A percentile compares a stretch with the other conserved stretches of the same genome.
Conservation (phyloP, 2,888 invertebrate genomes). For the Mesochorus sp. region DNA sequence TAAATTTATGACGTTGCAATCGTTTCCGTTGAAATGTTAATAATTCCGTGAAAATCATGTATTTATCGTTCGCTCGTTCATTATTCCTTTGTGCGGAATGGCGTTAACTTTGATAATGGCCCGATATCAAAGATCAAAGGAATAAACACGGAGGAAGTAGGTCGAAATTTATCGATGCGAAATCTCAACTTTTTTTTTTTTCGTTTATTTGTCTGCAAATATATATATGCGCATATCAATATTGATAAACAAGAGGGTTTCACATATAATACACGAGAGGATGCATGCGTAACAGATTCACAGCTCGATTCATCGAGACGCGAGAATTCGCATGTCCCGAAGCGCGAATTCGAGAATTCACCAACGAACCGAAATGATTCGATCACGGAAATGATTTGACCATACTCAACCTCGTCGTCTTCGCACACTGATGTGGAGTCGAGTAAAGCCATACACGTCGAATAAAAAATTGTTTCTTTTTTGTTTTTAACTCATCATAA, state of each 20-base stretch:
- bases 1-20: no score
- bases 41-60: no score
- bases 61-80: no score
- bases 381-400: slow-evolving; percentile 49
- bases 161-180: slow-evolving; percentile 12
- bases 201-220: no score
- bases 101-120: no score
- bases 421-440: not conserved
- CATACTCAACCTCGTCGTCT: not conserved
- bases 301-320: slow-evolving; percentile 37
- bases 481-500: no score
- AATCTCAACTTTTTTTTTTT: not conserved
- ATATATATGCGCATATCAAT: not conserved
- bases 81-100: no score
- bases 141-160: not conserved
- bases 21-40: no score
- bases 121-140: not conserved
- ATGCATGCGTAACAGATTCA: slow-evolving; percentile 27
- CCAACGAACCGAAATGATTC: slow-evolving; percentile 49
- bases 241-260: slow-evolving; percentile 1
- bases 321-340: not conserved
- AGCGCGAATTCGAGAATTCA: slow-evolving; percentile 11
- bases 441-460: not conserved
- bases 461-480: no score
- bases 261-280: not conserved